Evolutionary conservation across 1,140 invertebrate species (phyloP), one percentile per base, ranked within the genome.

Genomic region (Anastrepha obliqua): DNA sequence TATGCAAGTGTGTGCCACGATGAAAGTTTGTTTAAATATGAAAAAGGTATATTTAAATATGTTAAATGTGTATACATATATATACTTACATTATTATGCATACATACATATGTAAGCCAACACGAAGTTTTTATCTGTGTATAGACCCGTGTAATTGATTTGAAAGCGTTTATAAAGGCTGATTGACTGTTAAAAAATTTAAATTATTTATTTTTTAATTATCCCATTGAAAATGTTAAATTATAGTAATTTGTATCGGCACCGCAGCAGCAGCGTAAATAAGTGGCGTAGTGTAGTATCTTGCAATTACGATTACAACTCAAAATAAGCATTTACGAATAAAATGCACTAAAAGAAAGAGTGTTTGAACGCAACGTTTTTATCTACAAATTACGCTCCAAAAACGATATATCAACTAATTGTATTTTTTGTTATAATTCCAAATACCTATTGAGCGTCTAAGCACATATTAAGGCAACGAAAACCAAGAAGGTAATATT

Each of bases 311-410:
- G 44, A 74, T 15, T 11, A 5, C 51, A 44, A 13, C 15, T 74
- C 67, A 44, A 74, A 74, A 74, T 13, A 74, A 67, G 29, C 65
- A 20, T 55, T 8, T 11, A 55, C 51, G 51, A 8, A 11, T 44
- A 74, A 42, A 74, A 17, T 47, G 67, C 42, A 74, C 15, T 17
- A 44, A 74, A 74, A 8, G 67, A 74, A 74, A 74, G 39, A n/a
- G 67, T 74, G 67, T 74, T 47, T 74, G 67, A 74, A 39, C 13
- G 67, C 67, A 74, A 74, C 67, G 44, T 47, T 74, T 44, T 44
- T 74, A 74, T 74, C 67, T 74, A 44, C 29, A 29, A 29, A 29
- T 74, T 44, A 74, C 67, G 67, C 67, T 74, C 39, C 42, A 74
- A 44, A 74, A 44, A 47, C 67, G 67, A 47, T 15, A 4, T 15